Percentiles rank a stretch among this genome's conserved stretches.
These are phyloP conservation scores for Ispidina lecontei DNA, from an alignment of 2,797 vertebrate species.

Conservation along the genomic window DNA sequence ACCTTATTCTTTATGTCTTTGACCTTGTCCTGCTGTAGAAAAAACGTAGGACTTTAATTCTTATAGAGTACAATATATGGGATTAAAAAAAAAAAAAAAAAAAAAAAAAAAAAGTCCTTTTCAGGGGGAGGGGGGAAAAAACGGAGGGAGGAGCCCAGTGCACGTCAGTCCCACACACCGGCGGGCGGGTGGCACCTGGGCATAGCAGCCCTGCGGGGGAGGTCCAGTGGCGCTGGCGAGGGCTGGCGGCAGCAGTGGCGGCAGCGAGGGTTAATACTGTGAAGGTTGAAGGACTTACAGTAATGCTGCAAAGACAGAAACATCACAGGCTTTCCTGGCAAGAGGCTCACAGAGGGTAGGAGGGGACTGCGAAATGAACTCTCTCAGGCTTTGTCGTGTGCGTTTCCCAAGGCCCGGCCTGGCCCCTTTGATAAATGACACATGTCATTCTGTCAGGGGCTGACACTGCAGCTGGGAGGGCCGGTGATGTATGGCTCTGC, in stretches of 20 bases:
- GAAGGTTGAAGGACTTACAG: constrained; percentile 84
- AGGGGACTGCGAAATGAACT: constrained; percentile 94
- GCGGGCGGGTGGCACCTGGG: not conserved
- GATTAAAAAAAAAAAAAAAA: not conserved
- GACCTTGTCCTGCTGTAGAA: constrained; percentile 53
- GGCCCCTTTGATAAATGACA: constrained; percentile 99
- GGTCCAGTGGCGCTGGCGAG: not conserved
- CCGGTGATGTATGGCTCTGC: constrained; percentile 94
- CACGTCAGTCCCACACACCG: accelerated
- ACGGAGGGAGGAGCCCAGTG: not conserved
- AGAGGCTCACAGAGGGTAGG: constrained; percentile 86
- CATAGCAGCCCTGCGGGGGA: not conserved
- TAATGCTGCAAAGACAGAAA: constrained; percentile 90
- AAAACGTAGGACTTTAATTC: constrained; percentile 35
- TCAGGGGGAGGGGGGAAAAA: not conserved
- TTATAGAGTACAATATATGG: not conserved
- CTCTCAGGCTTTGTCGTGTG: constrained; percentile 96
- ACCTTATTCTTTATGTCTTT: constrained; percentile 47
- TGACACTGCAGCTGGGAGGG: constrained; percentile 98
- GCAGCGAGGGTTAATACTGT: constrained; percentile 79
- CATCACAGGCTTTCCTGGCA: constrained; percentile 94
- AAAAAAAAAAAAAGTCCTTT: not conserved
- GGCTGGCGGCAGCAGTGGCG: not conserved
- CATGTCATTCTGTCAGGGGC: constrained; percentile 99
- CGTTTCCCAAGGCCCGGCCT: constrained; percentile 96